Conservation (phyloP, 2,797 vertebrate genomes). For the Silurus aristotelis region DNA sequence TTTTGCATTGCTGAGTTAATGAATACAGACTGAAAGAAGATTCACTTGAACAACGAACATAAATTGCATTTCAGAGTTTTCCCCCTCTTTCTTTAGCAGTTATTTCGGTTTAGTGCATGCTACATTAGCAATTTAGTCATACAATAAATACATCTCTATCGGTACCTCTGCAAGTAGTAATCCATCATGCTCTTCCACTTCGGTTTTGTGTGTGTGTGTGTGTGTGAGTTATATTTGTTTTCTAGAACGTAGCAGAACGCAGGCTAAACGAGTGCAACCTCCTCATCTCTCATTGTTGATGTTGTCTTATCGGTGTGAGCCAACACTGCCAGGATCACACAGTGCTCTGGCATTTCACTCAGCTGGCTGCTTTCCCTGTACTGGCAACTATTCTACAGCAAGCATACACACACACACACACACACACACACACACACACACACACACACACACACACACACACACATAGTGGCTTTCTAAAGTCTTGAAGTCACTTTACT, state of each 20-base stretch:
- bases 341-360: conserved; percentile 16
- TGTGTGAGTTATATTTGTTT: conserved; percentile 23
- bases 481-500: no score
- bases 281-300: conserved; percentile 18
- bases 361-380: conserved; percentile 13
- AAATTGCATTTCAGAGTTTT: not conserved
- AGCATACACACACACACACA: not conserved
- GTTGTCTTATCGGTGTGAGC: conserved; percentile 34
- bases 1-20: not conserved
- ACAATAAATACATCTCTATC: conserved; percentile 2
- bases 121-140: conserved; percentile 13
- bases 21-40: not conserved
- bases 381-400: not conserved
- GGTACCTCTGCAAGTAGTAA: not conserved
- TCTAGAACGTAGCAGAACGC: not conserved
- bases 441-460: not conserved
- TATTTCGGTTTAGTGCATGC: not conserved
- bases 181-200: conserved; percentile 9
- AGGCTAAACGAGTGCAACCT: conserved; percentile 16
- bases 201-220: not conserved
- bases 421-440: conserved; percentile 4
- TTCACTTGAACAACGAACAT: not conserved
- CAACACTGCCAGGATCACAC: conserved; percentile 27
- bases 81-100: not conserved
- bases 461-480: not conserved